Evolutionary conservation across 2,113 vertebrate species (phyloP), one percentile per base, ranked within the genome.

Genomic region (Alaudala cheleensis): DNA sequence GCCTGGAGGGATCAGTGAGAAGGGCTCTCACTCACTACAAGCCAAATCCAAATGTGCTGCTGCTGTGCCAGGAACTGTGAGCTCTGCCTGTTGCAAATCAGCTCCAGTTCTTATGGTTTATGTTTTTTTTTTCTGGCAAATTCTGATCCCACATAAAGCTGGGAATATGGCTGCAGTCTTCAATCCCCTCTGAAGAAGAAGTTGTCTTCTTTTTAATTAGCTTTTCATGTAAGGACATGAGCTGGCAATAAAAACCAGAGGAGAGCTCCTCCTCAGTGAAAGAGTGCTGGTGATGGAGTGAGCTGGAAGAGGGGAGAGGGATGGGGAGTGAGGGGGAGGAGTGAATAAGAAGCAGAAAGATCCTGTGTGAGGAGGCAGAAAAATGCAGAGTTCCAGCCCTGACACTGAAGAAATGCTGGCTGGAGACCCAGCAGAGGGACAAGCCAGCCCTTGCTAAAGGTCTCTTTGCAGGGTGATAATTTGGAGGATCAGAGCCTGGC

Each of bases 381-480:
- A 29, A 70, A 37, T 40, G 71, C 22, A n/a, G 42, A 64, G 14
- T 34, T 83, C 11, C 42, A 62, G 34, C 47, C 80, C 71, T 78
- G 72, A 66, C 34, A 11, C 1, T 64, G 67, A 71, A 71, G 67
- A 78, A 90, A 39, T 61, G 49, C 67, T 92, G 85, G 79, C 74
- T 92, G 88, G 54, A 86, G 67, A 93, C 10, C 20, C 64, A 83
- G 81, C n/a, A 49, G 60, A 90, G 23, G 87, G 64, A 78, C 39
- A 66, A 86, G 87, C 50, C 94, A 96, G 69, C 21, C 57, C 56
- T 95, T 53, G 40, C 57, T 83, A 93, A 90, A 93, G 80, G 53
- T 92, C 82, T 92, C 96, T 94, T 93, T 95, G 93, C 40, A 49
- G 69, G 53, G 44, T 91, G 95, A 94, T 77, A 85, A 96, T 92